Evolutionary conservation across 1,140 invertebrate genomes (phyloP), one percentile per base, ranked within the genome.

Genomic region (Copidosoma floridanum): DNA sequence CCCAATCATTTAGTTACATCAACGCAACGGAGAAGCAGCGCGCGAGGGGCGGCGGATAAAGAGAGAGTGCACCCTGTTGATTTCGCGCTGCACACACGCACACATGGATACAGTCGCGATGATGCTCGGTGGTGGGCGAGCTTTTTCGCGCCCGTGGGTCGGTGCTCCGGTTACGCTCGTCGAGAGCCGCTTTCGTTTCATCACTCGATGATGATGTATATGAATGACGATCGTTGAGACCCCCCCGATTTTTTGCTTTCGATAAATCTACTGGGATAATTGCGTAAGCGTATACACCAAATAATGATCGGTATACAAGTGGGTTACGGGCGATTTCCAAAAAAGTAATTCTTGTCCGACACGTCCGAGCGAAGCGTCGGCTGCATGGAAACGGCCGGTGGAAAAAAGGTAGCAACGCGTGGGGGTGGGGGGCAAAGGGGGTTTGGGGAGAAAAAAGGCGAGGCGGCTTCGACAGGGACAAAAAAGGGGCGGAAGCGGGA

Each of bases 1-100:
- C 77, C 77, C 79, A 79, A 81, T 79, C 78, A 81, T 81, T 81
- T 81, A 79, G 78, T 79, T 79, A 80, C 78, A 79, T 79, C 74
- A 77, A 76, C 74, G 77, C 74, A 66, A 67, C 66, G 60, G 64
- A 70, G 59, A 57, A 46, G 26, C 44, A 43, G 35, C 35, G 57
- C n/a, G 63, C 14, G 46, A 14, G 29, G 60, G 43, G 61, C 50
- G 47, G 35, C 37, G 23, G 26, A 8, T n/a, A 50, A 77, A 68
- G 61, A 58, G 60, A n/a, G 63, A 70, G 66, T 71, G 72, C 70
- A 76, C 71, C 77, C 75, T 79, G 78, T 80, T 80, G 78, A 80
- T 80, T 76, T 75, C 69, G 66, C 69, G 75, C 77, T 32, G 29
- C 12, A 32, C 29, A 32, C 29, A 32, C 29, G 29, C 29, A n/a